Evolutionary conservation across 2,113 vertebrate genomes (phyloP).

Genomic region (Corapipo altera): DNA sequence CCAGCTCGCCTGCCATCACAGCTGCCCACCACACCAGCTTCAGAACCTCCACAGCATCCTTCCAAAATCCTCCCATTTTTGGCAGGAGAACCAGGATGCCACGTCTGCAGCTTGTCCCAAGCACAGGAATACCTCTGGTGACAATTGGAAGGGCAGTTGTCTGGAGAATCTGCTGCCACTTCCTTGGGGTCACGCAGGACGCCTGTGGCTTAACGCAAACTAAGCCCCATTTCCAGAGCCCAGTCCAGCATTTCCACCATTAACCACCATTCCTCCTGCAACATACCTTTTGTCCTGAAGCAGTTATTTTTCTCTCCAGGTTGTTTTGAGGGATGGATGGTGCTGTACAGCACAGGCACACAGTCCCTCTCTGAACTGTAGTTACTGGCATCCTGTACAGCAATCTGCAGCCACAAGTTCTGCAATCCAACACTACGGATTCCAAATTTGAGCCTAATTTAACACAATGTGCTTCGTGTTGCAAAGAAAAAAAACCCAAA

Average conservation of each 20-base stretch:
- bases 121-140: accelerated
- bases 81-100: accelerated
- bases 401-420: accelerated
- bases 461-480: not conserved
- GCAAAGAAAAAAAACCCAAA: not conserved
- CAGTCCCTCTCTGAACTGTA: accelerated
- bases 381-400: accelerated
- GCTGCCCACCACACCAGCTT: not conserved
- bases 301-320: not conserved
- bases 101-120: accelerated
- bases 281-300: not conserved
- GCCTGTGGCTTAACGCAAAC: not conserved
- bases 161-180: not conserved
- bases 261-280: not conserved
- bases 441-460: not conserved
- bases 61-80: accelerated
- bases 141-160: accelerated
- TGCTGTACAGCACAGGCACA: accelerated
- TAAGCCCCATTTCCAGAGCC: not conserved
- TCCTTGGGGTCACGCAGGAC: accelerated
- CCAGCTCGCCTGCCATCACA: accelerated
- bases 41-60: not conserved
- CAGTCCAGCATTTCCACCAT: not conserved
- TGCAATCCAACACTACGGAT: accelerated
- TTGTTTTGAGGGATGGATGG: accelerated